Percentiles rank a stretch among this genome's conserved stretches.
Conservation (phyloP, 2,797 vertebrate genomes). For the Pampus argenteus region DNA sequence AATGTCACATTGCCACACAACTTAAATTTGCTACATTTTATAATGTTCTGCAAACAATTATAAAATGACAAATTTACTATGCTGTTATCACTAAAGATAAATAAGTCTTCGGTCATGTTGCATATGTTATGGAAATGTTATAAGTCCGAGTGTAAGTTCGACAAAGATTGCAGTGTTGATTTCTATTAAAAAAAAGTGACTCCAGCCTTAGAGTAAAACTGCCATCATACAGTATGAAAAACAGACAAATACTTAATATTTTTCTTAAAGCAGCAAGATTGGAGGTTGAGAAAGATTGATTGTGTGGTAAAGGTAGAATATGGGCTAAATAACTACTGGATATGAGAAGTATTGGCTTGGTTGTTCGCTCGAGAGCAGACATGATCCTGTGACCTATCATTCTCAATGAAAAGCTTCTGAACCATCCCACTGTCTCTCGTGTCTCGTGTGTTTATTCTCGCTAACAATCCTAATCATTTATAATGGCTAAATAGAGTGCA, state of each 20-base stretch:
- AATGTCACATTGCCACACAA: background rate
- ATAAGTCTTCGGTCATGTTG: background rate
- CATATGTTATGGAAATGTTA: conserved; percentile 4
- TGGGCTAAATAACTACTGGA: conserved; percentile 1
- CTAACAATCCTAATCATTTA: conserved; percentile 64
- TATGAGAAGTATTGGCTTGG: conserved; percentile 6
- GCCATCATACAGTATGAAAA: conserved; percentile 16
- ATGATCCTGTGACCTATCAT: conserved; percentile 28
- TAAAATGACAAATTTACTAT: background rate
- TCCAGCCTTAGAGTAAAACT: background rate
- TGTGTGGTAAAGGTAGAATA: background rate
- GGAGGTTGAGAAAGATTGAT: background rate
- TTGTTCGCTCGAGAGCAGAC: conserved; percentile 16
- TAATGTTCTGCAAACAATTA: background rate
- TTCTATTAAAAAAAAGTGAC: background rate
- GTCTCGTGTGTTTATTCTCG: conserved; percentile 45
- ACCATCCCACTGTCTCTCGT: conserved; percentile 37
- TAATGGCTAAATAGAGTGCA: conserved; percentile 79
- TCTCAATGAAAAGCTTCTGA: conserved; percentile 11
- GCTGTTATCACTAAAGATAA: background rate
- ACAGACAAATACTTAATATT: background rate
- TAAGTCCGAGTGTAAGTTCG: background rate
- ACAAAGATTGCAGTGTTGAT: background rate
- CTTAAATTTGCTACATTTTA: background rate
- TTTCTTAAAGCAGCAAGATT: background rate